Conservation (phyloP, 1,140 invertebrate species). For the Aphis gossypii region DNA sequence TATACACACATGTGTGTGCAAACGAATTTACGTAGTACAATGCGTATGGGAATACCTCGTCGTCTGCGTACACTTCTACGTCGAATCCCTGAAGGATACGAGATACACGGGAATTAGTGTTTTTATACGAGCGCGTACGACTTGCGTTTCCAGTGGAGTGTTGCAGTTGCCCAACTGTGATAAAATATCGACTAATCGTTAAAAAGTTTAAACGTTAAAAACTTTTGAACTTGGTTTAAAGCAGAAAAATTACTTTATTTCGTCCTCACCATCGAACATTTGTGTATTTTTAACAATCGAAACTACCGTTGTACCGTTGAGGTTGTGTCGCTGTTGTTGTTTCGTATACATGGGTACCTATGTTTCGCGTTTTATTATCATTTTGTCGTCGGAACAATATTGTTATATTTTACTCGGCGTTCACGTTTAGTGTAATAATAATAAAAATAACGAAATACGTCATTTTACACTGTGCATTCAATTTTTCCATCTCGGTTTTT, state of each 20-base stretch:
- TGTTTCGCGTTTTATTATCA: background rate
- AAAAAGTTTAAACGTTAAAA: constrained; percentile 45
- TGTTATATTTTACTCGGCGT: background rate
- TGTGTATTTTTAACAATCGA: constrained; percentile 27
- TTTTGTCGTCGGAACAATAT: background rate
- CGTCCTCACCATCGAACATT: background rate
- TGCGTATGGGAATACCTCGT: background rate
- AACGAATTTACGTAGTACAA: background rate
- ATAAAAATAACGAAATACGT: background rate
- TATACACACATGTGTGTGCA: background rate
- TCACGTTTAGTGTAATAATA: background rate
- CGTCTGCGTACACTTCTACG: background rate
- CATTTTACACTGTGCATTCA: background rate
- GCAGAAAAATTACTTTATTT: background rate
- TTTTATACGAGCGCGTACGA: constrained; percentile 9
- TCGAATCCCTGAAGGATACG: background rate
- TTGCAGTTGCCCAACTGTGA: constrained; percentile 21
- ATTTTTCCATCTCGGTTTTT: background rate
- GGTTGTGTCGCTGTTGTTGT: background rate
- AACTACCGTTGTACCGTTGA: background rate
- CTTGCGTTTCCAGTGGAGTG: background rate
- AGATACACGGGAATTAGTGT: background rate
- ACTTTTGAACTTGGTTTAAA: constrained; percentile 27
- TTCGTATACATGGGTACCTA: background rate
- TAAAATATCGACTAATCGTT: constrained; percentile 30